Evolutionary conservation across 30 jellyfish, hydroid and myxozoan genomes (phyloP), one percentile per base, ranked within the genome.

Genomic region (Catostylus mosaicus): DNA sequence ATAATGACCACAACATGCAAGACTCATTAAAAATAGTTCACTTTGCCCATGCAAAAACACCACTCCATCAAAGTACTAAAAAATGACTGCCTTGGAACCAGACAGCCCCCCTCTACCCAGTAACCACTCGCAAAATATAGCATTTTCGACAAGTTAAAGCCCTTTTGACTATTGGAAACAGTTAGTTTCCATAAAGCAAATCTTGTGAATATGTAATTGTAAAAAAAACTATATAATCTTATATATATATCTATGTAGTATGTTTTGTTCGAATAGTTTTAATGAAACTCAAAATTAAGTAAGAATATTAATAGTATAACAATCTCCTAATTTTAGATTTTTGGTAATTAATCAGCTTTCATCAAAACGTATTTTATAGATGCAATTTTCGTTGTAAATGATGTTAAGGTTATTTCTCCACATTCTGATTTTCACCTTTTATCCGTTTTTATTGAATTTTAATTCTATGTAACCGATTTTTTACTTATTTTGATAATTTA

Each of bases 381-480:
- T 51, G 85, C 84, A 74, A 31, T 51, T 74, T 68, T 46, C 46
- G 83, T 72, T 74, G 85, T 74, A 52, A 51, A 51, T 50, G 85
- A 74, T 48, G 75, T 74, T 48, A 24, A 24, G 63, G 20, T 50
- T 31, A 57, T 32, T 26, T 19, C 85, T 20, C 37, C 61, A 48
- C 75, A 35, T 68, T 24, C 47, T 72, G 18, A 10, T 32, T 38
- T 56, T 29, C 88, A 12, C 31, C 34, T 57, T 65, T 76, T 29
- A 60, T 59, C 78, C 29, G 67, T 43, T 76, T 76, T 57, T 54
- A 76, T 12, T 68, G 70, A 68, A 51, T 51, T 29, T 45, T 56
- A 64, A 29, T 74, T 74, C 50, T 40, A 11, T 40, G 72, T 74
- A 74, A 30, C 38, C 72, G 8, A 8, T 30, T 69, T 74, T 74